A percentile compares a stretch with the other conserved stretches of the same genome.
phyloP scores from a whole-genome alignment of 2,113 vertebrate genomes.

The Trichechus manatus region DNA sequence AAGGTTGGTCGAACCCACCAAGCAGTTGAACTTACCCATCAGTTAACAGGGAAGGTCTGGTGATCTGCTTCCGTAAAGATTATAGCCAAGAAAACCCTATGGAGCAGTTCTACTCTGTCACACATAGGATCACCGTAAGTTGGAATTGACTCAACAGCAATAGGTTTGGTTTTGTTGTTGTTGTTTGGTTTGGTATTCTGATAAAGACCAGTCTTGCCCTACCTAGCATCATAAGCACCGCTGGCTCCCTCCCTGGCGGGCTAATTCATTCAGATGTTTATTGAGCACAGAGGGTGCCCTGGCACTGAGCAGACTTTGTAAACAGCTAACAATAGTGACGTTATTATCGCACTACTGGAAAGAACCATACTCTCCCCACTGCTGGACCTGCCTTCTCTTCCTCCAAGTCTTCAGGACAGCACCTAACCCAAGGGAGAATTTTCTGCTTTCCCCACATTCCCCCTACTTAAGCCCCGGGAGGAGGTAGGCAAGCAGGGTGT shows the following conservation, averaged over 20 bases:
- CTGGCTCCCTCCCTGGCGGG: not conserved
- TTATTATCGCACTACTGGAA: no score
- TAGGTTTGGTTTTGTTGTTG: not conserved
- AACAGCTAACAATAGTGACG: not conserved
- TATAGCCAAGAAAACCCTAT: not conserved
- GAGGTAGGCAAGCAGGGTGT: not conserved
- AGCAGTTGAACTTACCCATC: not conserved
- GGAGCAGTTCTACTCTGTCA: no score
- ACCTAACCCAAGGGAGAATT: not conserved
- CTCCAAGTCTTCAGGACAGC: not conserved
- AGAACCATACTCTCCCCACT: not conserved
- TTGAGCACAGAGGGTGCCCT: not conserved
- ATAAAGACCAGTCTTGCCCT: not conserved
- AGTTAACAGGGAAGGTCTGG: not conserved
- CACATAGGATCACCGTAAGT: no score
- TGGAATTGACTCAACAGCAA: no score
- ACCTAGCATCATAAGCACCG: not conserved
- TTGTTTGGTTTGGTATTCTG: not conserved
- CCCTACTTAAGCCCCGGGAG: not conserved
- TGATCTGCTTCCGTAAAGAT: not conserved
- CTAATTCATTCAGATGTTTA: constrained; percentile 14
- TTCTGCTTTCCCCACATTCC: not conserved
- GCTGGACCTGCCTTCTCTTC: not conserved
- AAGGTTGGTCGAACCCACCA: not conserved
- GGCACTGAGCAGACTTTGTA: not conserved